A percentile compares a stretch with the other conserved stretches of the same genome.
phyloP scores from a whole-genome alignment of 2,888 invertebrate genomes.

The Patella ulyssiponensis region DNA sequence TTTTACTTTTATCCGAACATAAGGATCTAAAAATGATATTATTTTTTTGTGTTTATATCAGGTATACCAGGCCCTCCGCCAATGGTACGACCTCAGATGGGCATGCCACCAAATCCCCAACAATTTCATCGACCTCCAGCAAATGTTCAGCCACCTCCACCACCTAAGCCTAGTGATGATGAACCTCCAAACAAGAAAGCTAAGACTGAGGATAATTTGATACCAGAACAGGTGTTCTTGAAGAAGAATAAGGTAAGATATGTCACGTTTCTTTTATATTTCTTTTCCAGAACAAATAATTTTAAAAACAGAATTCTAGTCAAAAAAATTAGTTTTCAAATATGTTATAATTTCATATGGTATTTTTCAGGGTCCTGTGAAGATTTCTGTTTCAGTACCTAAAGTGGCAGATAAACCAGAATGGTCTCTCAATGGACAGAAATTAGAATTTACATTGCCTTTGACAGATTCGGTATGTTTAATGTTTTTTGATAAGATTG shows the following conservation, averaged over 20 bases:
- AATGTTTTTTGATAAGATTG: too few species aligned
- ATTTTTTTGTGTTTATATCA: neutral
- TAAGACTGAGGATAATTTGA: constrained; percentile 91
- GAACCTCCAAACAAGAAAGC: constrained; percentile 90
- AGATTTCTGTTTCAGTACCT: constrained; percentile 87
- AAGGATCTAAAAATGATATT: neutral
- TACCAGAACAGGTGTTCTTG: constrained; percentile 87
- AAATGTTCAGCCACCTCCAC: constrained; percentile 39
- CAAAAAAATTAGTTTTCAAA: neutral
- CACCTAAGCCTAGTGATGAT: constrained; percentile 75
- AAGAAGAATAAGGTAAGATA: constrained; percentile 53
- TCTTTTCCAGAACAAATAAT: neutral
- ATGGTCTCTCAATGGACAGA: constrained; percentile 95
- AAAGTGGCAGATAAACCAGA: constrained; percentile 89
- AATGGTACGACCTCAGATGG: neutral
- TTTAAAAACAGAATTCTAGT: neutral
- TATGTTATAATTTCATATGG: neutral
- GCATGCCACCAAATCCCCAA: constrained; percentile 41
- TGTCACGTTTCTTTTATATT: too few species aligned
- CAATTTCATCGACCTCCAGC: constrained; percentile 28
- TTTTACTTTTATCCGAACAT: neutral
- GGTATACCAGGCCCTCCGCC: neutral
- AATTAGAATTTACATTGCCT: constrained; percentile 83
- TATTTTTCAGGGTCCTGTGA: constrained; percentile 80
- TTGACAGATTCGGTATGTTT: constrained; percentile 79